phyloP scores from a whole-genome alignment of 2,888 invertebrate species.

The Tetranychus piercei region DNA sequence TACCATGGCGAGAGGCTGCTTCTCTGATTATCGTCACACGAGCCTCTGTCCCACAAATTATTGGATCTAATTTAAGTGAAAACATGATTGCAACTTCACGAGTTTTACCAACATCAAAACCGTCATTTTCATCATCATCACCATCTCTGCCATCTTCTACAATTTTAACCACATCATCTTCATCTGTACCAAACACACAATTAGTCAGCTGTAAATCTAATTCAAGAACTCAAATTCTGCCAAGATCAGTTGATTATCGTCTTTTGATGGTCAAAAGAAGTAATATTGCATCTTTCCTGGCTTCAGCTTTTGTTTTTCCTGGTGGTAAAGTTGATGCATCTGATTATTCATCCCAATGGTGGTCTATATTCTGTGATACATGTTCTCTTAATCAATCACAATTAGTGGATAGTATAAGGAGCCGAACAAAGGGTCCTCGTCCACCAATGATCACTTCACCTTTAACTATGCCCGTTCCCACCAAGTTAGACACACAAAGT shows the following conservation, averaged over 20 bases:
- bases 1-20: slow-evolving; percentile 27
- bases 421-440: slow-evolving; percentile 23
- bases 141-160: background rate
- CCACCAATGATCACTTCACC: slow-evolving; percentile 26
- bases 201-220: background rate
- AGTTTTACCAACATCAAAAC: background rate
- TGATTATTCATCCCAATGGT: slow-evolving; percentile 52
- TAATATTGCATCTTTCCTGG: slow-evolving; percentile 49
- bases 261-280: slow-evolving; percentile 42
- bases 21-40: slow-evolving; percentile 26
- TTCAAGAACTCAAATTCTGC: background rate
- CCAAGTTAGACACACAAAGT: background rate
- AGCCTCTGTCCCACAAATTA: slow-evolving; percentile 24
- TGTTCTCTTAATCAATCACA: slow-evolving; percentile 26
- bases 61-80: slow-evolving; percentile 24
- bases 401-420: slow-evolving; percentile 21
- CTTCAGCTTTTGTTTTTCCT: slow-evolving; percentile 67
- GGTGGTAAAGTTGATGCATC: slow-evolving; percentile 53
- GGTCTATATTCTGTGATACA: slow-evolving; percentile 40
- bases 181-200: background rate
- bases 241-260: slow-evolving; percentile 27
- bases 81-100: background rate
- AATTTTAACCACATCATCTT: background rate
- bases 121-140: no score
- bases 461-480: slow-evolving; percentile 17